Evolutionary conservation across 1,140 invertebrate genomes (phyloP).

Genomic region (Portunus trituberculatus): DNA sequence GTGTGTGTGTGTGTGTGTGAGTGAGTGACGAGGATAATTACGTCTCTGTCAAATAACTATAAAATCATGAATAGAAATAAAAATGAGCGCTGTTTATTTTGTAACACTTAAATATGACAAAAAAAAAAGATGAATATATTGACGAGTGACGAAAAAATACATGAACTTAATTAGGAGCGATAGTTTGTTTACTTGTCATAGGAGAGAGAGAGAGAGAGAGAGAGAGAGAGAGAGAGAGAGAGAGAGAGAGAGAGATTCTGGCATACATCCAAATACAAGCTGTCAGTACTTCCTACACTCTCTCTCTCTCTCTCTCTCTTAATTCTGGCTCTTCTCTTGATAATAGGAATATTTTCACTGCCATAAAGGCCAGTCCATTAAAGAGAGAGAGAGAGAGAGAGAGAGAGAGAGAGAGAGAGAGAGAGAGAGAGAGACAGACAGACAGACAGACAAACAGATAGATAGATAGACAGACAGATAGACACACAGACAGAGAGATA

Average conservation of each 20-base stretch:
- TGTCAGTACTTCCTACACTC: neutral
- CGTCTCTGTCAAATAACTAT: too few species aligned
- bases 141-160: neutral
- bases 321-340: neutral
- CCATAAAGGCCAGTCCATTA: neutral
- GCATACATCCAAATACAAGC: slow-evolving; percentile 21
- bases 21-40: too few species aligned
- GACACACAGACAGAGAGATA: too few species aligned
- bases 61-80: neutral
- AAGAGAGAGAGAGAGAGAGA: neutral
- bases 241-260: neutral
- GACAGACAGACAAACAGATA: too few species aligned
- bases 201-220: neutral
- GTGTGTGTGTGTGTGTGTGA: too few species aligned
- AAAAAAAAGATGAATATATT: neutral
- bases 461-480: neutral
- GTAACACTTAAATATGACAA: too few species aligned
- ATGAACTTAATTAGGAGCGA: neutral
- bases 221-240: slow-evolving; percentile 20
- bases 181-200: neutral
- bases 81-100: neutral
- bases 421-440: too few species aligned
- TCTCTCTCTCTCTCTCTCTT: too few species aligned
- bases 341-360: neutral
- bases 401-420: neutral